Conservation (phyloP, 2,113 vertebrate genomes). For the Amphiprion percula region DNA sequence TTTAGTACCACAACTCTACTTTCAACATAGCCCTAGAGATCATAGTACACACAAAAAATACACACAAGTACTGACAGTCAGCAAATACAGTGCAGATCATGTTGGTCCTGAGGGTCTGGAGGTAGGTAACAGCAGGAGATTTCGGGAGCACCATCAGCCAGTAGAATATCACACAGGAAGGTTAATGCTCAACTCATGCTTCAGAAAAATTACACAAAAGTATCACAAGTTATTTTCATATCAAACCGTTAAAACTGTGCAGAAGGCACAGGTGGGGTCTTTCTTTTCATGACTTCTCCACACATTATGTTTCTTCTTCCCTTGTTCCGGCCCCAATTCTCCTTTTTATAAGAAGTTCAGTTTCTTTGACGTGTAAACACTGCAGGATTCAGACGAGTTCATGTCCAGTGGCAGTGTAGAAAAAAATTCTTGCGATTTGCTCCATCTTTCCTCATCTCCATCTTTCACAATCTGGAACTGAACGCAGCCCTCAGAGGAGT, state of each 20-base stretch:
- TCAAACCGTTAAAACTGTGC: conserved; percentile 34
- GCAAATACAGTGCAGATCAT: conserved; percentile 62
- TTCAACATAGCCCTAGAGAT: conserved; percentile 39
- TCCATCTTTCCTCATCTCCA: conserved; percentile 32
- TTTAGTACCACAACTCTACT: conserved; percentile 18
- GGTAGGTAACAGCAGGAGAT: conserved; percentile 74
- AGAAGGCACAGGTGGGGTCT: conserved; percentile 64
- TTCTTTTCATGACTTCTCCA: conserved; percentile 30
- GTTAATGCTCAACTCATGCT: conserved; percentile 49
- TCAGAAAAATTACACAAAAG: conserved; percentile 36
- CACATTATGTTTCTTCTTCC: neutral
- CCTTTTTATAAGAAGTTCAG: conserved; percentile 75
- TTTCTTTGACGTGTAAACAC: conserved; percentile 81
- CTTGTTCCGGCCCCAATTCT: conserved; percentile 1
- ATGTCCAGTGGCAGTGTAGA: conserved; percentile 74
- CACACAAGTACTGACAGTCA: conserved; percentile 30
- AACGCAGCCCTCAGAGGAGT: conserved; percentile 72
- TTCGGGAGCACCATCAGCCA: conserved; percentile 54
- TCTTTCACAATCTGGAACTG: conserved; percentile 78
- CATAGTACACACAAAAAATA: conserved; percentile 19
- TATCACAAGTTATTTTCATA: conserved; percentile 50
- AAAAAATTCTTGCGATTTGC: conserved; percentile 61
- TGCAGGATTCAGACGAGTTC: conserved; percentile 71
- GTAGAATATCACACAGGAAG: conserved; percentile 26
- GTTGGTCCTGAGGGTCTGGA: conserved; percentile 78